Conservation (phyloP, 1,140 invertebrate species). For the Zaprionus camerounensis region DNA sequence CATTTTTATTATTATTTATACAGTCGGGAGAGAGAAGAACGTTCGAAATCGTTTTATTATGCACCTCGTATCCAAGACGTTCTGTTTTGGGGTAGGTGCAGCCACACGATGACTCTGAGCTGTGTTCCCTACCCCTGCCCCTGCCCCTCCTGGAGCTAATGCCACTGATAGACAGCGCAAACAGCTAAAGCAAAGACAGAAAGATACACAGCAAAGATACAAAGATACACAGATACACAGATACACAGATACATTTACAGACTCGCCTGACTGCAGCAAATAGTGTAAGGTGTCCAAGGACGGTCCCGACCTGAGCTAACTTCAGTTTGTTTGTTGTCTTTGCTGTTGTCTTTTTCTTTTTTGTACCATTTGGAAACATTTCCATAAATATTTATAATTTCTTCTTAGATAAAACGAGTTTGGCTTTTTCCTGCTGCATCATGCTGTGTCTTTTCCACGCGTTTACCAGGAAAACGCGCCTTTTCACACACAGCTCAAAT, state of each 20-base stretch:
- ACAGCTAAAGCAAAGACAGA: conserved; percentile 33
- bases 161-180: conserved; percentile 52
- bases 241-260: conserved; percentile 40
- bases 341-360: conserved; percentile 49
- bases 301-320: conserved; percentile 49
- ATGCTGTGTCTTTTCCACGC: conserved; percentile 67
- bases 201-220: conserved; percentile 24
- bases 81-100: conserved; percentile 60
- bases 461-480: conserved; percentile 71
- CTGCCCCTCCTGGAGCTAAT: conserved; percentile 1
- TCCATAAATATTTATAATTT: conserved; percentile 77
- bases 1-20: conserved; percentile 72
- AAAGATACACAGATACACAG: conserved; percentile 42
- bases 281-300: conserved; percentile 24
- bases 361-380: conserved; percentile 38
- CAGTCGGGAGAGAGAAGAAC: conserved; percentile 8
- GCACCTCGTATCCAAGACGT: conserved; percentile 60
- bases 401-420: conserved; percentile 68
- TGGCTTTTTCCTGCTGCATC: conserved; percentile 38
- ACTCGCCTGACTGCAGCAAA: conserved; percentile 24
- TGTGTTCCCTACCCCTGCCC: neutral
- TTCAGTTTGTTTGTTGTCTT: conserved; percentile 42
- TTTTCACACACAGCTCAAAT: conserved; percentile 50
- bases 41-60: conserved; percentile 38
- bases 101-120: conserved; percentile 21